These are phyloP conservation scores for Stichopus chloronotus DNA, from an alignment of 35 echinoderm and acorn worm species.

Conservation along the genomic window DNA sequence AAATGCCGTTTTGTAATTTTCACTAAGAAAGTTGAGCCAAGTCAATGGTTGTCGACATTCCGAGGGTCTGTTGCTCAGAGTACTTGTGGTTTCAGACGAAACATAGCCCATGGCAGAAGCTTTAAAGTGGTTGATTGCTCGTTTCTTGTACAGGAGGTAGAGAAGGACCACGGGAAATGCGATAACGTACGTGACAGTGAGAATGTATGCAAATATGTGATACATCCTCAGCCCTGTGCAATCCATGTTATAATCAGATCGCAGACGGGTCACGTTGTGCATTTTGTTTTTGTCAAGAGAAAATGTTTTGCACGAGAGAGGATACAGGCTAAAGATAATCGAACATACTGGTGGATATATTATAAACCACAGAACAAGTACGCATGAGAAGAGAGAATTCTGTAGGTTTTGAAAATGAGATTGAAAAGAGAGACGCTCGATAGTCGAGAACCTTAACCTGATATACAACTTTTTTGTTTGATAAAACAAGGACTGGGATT, in stretches of 20 bases:
- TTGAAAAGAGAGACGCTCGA: neutral
- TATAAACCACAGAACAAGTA: slow-evolving; percentile 32
- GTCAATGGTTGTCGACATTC: no score
- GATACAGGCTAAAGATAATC: slow-evolving; percentile 31
- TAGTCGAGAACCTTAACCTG: neutral
- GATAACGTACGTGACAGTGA: slow-evolving; percentile 23
- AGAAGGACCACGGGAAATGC: slow-evolving; percentile 33
- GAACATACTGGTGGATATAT: slow-evolving; percentile 26
- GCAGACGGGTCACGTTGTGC: slow-evolving; percentile 5
- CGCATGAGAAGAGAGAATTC: neutral
- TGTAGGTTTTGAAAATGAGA: neutral
- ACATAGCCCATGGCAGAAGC: no score
- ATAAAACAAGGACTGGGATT: neutral
- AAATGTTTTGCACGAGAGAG: slow-evolving; percentile 21
- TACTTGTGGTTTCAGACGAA: no score
- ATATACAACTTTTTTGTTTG: neutral
- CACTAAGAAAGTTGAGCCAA: no score
- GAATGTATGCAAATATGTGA: neutral
- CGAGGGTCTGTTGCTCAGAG: no score
- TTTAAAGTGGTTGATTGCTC: no score
- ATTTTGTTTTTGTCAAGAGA: neutral
- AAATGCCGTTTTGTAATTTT: no score
- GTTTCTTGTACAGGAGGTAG: slow-evolving; percentile 20
- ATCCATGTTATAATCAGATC: slow-evolving; percentile 21
- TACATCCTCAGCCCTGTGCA: neutral